These are phyloP conservation scores for Naso thynnoides DNA, from an alignment of 2,797 vertebrate species.

Conservation along the genomic window DNA sequence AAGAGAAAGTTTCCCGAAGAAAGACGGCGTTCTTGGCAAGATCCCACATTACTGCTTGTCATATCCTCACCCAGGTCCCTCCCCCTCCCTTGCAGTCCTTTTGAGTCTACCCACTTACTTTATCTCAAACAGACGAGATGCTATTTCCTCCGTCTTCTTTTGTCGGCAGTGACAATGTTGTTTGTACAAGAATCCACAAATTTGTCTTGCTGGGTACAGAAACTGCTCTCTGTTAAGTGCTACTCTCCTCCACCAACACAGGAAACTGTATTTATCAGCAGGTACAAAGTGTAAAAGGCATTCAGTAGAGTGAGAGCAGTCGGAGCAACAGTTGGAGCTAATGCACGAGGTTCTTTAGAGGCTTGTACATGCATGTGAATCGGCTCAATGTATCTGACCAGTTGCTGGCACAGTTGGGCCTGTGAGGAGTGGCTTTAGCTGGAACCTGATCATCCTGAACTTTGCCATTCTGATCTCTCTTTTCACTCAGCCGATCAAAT, in stretches of 20 bases:
- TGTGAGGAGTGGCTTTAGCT: constrained; percentile 28
- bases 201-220: constrained; percentile 10
- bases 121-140: background rate
- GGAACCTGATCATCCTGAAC: constrained; percentile 70
- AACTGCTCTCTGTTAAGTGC: constrained; percentile 6
- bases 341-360: constrained; percentile 21
- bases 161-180: background rate
- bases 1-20: background rate
- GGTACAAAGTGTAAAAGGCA: constrained; percentile 53
- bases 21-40: background rate
- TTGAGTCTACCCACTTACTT: constrained; percentile 5
- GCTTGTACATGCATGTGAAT: constrained; percentile 7
- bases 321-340: constrained; percentile 46
- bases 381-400: constrained; percentile 12
- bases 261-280: constrained; percentile 43
- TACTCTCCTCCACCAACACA: constrained; percentile 20
- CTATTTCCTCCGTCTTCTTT: background rate
- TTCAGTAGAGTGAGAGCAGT: constrained; percentile 32
- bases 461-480: constrained; percentile 65
- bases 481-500: constrained; percentile 69
- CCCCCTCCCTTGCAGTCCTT: background rate
- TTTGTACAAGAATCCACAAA: constrained; percentile 6
- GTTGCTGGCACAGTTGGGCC: constrained; percentile 29
- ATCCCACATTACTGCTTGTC: background rate
- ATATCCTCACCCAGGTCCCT: background rate